Conservation (phyloP, 2,113 vertebrate species). For the Ctenodactylus gundi region DNA sequence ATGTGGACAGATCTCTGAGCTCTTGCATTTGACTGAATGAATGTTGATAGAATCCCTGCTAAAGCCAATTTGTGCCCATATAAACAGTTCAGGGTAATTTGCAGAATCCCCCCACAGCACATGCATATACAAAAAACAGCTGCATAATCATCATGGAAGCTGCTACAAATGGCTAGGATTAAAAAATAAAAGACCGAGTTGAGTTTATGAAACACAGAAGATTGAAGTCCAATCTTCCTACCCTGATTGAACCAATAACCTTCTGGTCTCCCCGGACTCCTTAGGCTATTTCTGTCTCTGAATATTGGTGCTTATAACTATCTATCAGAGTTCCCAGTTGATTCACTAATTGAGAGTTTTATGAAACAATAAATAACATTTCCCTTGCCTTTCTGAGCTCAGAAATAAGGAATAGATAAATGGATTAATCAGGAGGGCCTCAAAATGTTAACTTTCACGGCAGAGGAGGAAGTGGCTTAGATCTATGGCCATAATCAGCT, state of each 20-base stretch:
- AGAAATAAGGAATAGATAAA: slow-evolving; percentile 40
- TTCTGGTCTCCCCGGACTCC: background rate
- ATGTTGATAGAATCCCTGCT: background rate
- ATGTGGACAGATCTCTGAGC: no score
- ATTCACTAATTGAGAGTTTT: slow-evolving; percentile 59
- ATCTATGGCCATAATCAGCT: background rate
- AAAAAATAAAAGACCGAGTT: background rate
- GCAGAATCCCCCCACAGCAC: background rate
- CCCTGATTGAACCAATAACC: slow-evolving; percentile 47
- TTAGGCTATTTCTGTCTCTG: background rate
- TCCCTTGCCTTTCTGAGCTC: slow-evolving; percentile 11
- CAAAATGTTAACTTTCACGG: slow-evolving; percentile 33
- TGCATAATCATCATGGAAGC: background rate
- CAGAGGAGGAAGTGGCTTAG: background rate
- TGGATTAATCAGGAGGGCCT: slow-evolving; percentile 32
- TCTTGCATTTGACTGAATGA: background rate
- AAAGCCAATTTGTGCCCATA: background rate
- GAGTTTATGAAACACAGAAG: slow-evolving; percentile 46
- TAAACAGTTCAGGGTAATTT: slow-evolving; percentile 8
- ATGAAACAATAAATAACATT: slow-evolving; percentile 68
- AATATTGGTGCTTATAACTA: background rate
- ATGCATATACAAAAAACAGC: background rate
- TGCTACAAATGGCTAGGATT: slow-evolving; percentile 1
- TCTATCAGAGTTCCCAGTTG: slow-evolving; percentile 39
- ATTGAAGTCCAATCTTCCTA: background rate